Evolutionary conservation across 2,797 vertebrate genomes (phyloP), one percentile per base, ranked within the genome.

Genomic region (Alfaro cultratus): DNA sequence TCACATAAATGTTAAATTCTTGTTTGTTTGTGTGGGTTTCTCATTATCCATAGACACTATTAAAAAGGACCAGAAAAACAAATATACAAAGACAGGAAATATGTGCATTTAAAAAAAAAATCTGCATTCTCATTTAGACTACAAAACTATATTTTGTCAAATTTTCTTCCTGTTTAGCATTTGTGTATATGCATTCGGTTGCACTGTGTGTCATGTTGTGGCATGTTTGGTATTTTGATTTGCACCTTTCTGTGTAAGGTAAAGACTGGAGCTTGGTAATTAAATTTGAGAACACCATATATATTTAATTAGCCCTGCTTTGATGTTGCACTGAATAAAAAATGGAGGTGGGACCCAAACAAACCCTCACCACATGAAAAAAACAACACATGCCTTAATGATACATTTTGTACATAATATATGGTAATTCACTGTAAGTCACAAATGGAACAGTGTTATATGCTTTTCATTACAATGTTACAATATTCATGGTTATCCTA

Each of bases 151-250:
- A 51, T 51, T 49, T 51, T 51, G 21, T 7, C 7, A 51, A 51
- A 51, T 26, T n/a, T 55, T 55, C 51, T 55, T 55, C 51, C 23
- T n/a, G 51, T n/a, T 55, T 3, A 55, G 23, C 23, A 55, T 55
- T 55, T n/a, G 51, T 55, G 9, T 10, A 10, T 53, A n/a, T 55
- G 51, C 26, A 26, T 55, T 55, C 3, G 11, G 2, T 47, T 51
- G 41, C 43, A 49, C 73, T 47, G 31, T 34, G 51, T 79, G 57
- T 74, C 72, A 74, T 79, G 72, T 62, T 76, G 21, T 62, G 9
- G 53, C 31, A 41, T 3, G 13, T 79, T 67, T 57, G 16, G 31
- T 46, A 64, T 72, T 46, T 79, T 62, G 45, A 62, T 78, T 64
- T 71, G n/a, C 51, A 57, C 53, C 12, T 55, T 64, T 45, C 26